Base-by-base conservation (phyloP, 92 coral and sea anemone species). In the Porites lobata region DNA sequence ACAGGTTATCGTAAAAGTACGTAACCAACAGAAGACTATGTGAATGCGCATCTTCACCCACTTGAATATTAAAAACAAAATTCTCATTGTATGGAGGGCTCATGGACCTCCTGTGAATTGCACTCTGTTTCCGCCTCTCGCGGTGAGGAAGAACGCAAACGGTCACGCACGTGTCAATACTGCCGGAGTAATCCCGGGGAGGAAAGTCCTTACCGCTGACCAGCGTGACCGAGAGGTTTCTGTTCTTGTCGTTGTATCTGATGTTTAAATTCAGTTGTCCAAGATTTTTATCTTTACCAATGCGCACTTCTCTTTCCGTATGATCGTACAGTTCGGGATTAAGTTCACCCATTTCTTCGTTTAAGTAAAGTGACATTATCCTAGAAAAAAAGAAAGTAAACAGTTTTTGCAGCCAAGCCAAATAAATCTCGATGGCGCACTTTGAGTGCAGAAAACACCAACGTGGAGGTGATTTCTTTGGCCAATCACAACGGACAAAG, bases 161-260 rank as follows among this genome's bases (percentile, higher is more conserved):
- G 22, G 94, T 95, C 87, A 95, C 91, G 72, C 98, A 95, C 57
- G 98, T 95, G 91, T 95, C 98, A n/a, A 95, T 86, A 72, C 94
- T 95, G 20, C 98, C 98, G 12, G 96, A 91, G 78, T 77, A 93
- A 88, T 95, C 96, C 74, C 96, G 98, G 79, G 96, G 87, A 1
- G 98, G 98, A 75, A 91, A 95, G 82, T 89, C 91, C 15, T 87
- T 90, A 38, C 98, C 98, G 85, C 94, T 76, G 80, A 95, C 90
- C 64, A 95, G 82, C 20, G 88, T 65, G 73, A 95, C 83, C 18
- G 83, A 86, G 17, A 95, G 90, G 78, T 86, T 95, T 79, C 93
- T 93, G 68, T 61, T 95, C 83, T 94, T 94, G 47, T 78, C 77
- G 66, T 91, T 94, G 85, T 88, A 94, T 72, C 90, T 93, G 76